phyloP scores from a whole-genome alignment of 2,113 vertebrate genomes.

The Ancistrus triradiatus region DNA sequence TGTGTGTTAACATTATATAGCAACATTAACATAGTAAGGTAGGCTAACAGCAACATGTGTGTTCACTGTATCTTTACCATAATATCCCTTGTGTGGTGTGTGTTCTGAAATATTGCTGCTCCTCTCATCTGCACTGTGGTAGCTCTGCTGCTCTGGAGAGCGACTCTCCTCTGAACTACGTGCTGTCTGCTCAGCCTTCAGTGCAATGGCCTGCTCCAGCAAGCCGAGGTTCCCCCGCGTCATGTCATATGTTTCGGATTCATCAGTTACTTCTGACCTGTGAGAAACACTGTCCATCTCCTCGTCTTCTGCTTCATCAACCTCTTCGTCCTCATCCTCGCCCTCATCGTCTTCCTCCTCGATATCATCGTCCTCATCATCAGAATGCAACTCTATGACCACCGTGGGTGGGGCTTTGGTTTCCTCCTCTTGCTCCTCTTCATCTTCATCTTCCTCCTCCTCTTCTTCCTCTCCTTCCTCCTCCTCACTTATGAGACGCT shows the following conservation, averaged over 20 bases:
- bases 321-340: conserved; percentile 62
- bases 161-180: conserved; percentile 70
- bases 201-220: conserved; percentile 93
- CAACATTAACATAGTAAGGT: background rate
- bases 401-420: conserved; percentile 70
- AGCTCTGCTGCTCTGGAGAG: conserved; percentile 67
- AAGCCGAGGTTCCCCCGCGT: conserved; percentile 92
- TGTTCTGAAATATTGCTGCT: conserved; percentile 67
- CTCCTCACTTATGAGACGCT: conserved; percentile 52
- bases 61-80: conserved; percentile 77
- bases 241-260: conserved; percentile 94
- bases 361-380: conserved; percentile 54
- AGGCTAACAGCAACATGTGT: background rate
- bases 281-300: conserved; percentile 79
- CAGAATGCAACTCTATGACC: conserved; percentile 74
- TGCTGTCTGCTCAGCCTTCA: conserved; percentile 89
- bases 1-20: background rate
- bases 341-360: conserved; percentile 60
- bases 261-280: conserved; percentile 81
- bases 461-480: conserved; percentile 59
- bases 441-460: conserved; percentile 57
- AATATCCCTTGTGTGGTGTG: conserved; percentile 68
- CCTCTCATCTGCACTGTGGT: conserved; percentile 67
- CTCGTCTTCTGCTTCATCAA: conserved; percentile 70
- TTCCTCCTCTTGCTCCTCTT: conserved; percentile 66